Base-by-base conservation (phyloP, 2,113 vertebrate genomes). In the Noctilio leporinus region DNA sequence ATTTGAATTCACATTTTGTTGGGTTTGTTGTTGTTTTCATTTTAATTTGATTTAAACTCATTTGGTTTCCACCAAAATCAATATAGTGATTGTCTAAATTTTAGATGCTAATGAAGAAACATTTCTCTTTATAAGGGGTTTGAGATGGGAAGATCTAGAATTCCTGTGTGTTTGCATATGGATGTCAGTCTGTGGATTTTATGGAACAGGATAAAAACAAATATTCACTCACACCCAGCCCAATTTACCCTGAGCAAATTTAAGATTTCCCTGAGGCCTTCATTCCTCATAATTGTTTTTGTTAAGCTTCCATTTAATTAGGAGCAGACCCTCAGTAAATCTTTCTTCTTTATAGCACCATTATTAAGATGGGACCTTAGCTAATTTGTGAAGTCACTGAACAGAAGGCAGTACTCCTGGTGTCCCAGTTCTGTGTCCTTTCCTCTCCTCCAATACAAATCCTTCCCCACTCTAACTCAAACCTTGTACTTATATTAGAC, bases 101-200 rank as follows among this genome's bases (percentile, higher is more conserved):
- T 94, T 84, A 87, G 87, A 53, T 92, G 65, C 30, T 94, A 92
- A 94, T 72, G 16, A 26, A 86, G 75, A 95, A 94, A 84, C 38
- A 88, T 22, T 92, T 95, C 51, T 65, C n/a, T 81, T 81, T 92
- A 59, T 75, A 43, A 95, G 33, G 53, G 83, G 35, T 33, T 78
- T 90, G 62, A 86, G 78, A 88, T n/a, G 30, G 76, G 72, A 95
- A 85, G 49, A 94, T 96, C 65, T 88, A 88, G 78, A 87, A 43
- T 16, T 55, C 28, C 26, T 83, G 64, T 88, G 43, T 95, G 77
- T 91, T 96, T 97, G 85, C 92, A 95, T 90, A 86, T 96, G 67
- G 70, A 92, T 94, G 49, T 77, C 78, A 94, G 72, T 92, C 90
- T 96, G 94, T 96, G 70, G 82, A 86, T 95, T 96, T 97, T 96